Conservation (phyloP, 2,797 vertebrate genomes). For the Anguilla marmorata region DNA sequence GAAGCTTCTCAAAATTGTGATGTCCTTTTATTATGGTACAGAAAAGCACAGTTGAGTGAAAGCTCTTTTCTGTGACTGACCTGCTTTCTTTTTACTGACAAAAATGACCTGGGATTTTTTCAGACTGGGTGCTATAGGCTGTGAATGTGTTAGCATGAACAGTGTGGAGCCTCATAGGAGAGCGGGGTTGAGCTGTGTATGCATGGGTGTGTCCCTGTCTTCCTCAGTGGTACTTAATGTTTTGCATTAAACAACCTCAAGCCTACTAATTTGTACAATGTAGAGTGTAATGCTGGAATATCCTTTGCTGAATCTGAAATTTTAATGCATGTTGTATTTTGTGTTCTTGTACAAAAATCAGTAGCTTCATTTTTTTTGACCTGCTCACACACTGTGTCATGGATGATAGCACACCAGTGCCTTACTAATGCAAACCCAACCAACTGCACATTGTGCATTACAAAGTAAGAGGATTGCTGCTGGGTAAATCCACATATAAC, state of each 20-base stretch:
- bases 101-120: not conserved
- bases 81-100: not conserved
- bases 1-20: not conserved
- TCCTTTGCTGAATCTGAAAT: not conserved
- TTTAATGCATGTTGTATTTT: not conserved
- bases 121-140: not conserved
- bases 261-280: not conserved
- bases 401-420: not conserved
- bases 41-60: not conserved
- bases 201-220: not conserved
- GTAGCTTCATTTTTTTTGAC: not conserved
- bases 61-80: not conserved
- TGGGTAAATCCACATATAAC: not conserved
- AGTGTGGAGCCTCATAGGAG: not conserved
- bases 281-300: not conserved
- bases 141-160: not conserved
- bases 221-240: not conserved
- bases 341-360: not conserved
- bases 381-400: not conserved
- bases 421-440: not conserved
- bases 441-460: not conserved
- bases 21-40: not conserved
- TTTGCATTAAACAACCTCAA: too few species aligned
- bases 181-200: not conserved
- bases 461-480: not conserved